These are phyloP conservation scores for Phoeniculus purpureus DNA, from an alignment of 2,797 vertebrate species.

Conservation along the genomic window DNA sequence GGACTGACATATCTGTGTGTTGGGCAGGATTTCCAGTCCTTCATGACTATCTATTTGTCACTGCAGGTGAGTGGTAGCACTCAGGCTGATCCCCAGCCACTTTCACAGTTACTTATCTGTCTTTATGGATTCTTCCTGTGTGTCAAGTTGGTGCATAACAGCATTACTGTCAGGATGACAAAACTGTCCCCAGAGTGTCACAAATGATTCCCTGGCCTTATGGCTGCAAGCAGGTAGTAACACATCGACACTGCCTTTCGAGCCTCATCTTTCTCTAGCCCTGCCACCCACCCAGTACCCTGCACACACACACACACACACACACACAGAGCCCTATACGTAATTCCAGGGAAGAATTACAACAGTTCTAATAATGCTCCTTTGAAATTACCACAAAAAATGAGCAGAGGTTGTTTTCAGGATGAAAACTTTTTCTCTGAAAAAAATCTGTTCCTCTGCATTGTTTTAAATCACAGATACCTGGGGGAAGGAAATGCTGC, in stretches of 20 bases:
- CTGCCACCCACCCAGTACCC: background rate
- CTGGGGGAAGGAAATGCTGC: background rate
- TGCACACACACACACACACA: background rate
- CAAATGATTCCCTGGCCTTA: conserved; percentile 81
- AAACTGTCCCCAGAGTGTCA: conserved; percentile 84
- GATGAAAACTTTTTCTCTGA: background rate
- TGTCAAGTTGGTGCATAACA: conserved; percentile 83
- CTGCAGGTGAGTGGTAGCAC: conserved; percentile 82
- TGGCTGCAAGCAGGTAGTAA: conserved; percentile 74
- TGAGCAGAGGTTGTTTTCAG: background rate
- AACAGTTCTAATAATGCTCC: background rate
- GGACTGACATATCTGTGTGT: conserved; percentile 74
- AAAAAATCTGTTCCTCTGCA: background rate
- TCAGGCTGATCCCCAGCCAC: conserved; percentile 82
- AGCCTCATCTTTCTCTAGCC: conserved; percentile 40
- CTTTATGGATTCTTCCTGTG: conserved; percentile 85
- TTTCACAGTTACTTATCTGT: conserved; percentile 87
- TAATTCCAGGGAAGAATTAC: background rate
- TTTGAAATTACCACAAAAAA: background rate
- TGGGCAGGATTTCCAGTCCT: conserved; percentile 81
- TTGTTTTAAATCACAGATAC: background rate
- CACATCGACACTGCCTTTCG: conserved; percentile 38
- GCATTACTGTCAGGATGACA: conserved; percentile 88
- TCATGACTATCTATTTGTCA: conserved; percentile 82
- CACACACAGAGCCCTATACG: rapidly evolving